These are phyloP conservation scores for Drosophila merina DNA, from an alignment of 2,888 invertebrate genomes.

Conservation along the genomic window DNA sequence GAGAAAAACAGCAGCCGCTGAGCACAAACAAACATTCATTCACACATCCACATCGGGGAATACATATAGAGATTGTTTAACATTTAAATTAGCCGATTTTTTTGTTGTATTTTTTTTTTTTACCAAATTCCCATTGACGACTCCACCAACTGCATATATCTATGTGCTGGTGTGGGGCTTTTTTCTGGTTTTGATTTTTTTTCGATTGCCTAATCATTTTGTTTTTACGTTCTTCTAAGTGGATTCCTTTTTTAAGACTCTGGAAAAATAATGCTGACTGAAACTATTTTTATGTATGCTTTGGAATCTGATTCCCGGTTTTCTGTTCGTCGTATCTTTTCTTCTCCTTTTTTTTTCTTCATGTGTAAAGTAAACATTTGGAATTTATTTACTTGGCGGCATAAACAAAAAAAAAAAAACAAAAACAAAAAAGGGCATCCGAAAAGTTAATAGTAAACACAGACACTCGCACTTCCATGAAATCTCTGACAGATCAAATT, in stretches of 20 bases:
- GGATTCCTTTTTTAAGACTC: constrained; percentile 28
- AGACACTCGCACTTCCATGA: constrained; percentile 18
- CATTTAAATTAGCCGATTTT: constrained; percentile 75
- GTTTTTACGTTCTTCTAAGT: constrained; percentile 50
- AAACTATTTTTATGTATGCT: constrained; percentile 37
- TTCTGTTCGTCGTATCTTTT: constrained; percentile 5
- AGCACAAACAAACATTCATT: constrained; percentile 26
- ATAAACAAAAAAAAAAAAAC: constrained; percentile 28
- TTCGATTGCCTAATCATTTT: constrained; percentile 60
- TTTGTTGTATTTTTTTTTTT: constrained; percentile 25
- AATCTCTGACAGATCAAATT: constrained; percentile 42
- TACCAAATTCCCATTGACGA: constrained; percentile 36
- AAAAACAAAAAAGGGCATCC: constrained; percentile 14
- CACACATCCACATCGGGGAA: neutral
- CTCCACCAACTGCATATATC: constrained; percentile 9
- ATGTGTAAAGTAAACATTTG: constrained; percentile 33
- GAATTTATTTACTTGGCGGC: constrained; percentile 40
- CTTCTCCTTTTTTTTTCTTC: constrained; percentile 9
- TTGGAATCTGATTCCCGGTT: constrained; percentile 14
- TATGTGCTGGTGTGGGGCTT: neutral
- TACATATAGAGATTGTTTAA: constrained; percentile 48
- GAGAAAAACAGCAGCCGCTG: constrained; percentile 43
- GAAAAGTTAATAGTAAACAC: constrained; percentile 22
- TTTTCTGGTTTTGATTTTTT: constrained; percentile 46
- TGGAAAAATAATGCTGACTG: constrained; percentile 12